Conservation (phyloP, 2,797 vertebrate species). For the Paramormyrops hopkinsi region DNA sequence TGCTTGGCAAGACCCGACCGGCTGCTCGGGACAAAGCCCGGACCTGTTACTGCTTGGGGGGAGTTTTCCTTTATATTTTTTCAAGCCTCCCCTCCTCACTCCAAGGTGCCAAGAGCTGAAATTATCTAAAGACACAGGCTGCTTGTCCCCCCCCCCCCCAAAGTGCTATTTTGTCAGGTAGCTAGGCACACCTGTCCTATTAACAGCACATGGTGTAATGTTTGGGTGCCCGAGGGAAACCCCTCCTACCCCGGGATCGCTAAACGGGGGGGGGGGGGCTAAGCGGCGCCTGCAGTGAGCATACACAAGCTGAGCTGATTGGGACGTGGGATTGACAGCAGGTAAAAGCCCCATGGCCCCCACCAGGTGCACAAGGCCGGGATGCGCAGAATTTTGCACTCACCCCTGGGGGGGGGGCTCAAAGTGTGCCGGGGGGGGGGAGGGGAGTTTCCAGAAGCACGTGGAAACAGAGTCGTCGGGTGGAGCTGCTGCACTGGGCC, state of each 20-base stretch:
- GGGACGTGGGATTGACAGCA: constrained; percentile 49
- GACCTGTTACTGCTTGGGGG: not conserved
- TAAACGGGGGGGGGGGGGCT: constrained; percentile 30
- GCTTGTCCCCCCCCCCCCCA: not conserved
- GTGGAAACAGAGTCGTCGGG: not conserved
- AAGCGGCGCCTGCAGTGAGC: constrained; percentile 41
- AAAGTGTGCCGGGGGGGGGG: not conserved
- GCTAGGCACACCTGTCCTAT: constrained; percentile 31
- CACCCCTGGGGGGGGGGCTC: not conserved
- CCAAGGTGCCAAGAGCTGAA: not conserved
- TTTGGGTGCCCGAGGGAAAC: constrained; percentile 35
- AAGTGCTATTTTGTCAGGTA: constrained; percentile 10
- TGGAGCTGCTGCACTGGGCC: not conserved
- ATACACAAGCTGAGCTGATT: constrained; percentile 43
- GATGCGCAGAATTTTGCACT: not conserved
- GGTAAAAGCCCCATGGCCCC: constrained; percentile 43
- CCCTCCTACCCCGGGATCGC: constrained; percentile 41
- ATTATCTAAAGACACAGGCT: not conserved
- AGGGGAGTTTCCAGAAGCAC: not conserved
- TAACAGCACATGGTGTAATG: constrained; percentile 23
- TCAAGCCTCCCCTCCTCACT: not conserved
- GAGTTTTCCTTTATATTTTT: constrained; percentile 1
- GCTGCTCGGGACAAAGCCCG: not conserved
- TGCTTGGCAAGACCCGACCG: not conserved
- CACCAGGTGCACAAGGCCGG: constrained; percentile 48